Base-by-base conservation (phyloP, 2,888 invertebrate genomes). In the Drosophila buzzatii region DNA sequence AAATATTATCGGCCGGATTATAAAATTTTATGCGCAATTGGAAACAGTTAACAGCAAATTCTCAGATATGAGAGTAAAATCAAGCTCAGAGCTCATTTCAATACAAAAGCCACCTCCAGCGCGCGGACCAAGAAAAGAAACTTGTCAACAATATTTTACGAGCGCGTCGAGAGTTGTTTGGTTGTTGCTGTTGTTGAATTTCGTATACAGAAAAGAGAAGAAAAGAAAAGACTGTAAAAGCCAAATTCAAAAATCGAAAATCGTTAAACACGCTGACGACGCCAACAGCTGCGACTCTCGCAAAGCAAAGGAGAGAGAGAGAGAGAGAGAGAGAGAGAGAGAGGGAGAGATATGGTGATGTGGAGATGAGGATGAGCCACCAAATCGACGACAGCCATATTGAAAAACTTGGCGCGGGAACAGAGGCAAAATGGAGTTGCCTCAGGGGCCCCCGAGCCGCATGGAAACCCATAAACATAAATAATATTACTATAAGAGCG, bases 141-240 rank as follows among this genome's bases (percentile, higher is more conserved):
- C 90, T 88, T 90, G 89, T 89, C 86, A 84, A 89, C 89, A 82
- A 89, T 86, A 79, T 88, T 90, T 89, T 84, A 84, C 72, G 90
- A 73, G 87, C 84, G 56, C 71, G 41, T 52, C 67, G 75, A 73
- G 71, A 73, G 70, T 66, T 70, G 81, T 79, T 73, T 58, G 31
- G 42, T 71, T 71, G 27, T 35, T 42, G n/a, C n/a, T 41, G 12
- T 27, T 52, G 18, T 52, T 61, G 20, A 12, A 9, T 42, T 42
- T 42, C 18, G 12, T 73, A 55, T 57, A 70, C 42, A 41, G 33
- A 65, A 62, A 68, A 77, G 68, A 79, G 60, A 81, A 41, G 33
- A 65, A 62, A 68, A 77, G 68, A 79, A 62, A 81, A 73, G 67
- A 73, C 63, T 70, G 68, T 73, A 68, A 75, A 75, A 58, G 9